These are phyloP conservation scores for Callorhinus ursinus DNA, from an alignment of 2,113 vertebrate genomes.

Conservation along the genomic window DNA sequence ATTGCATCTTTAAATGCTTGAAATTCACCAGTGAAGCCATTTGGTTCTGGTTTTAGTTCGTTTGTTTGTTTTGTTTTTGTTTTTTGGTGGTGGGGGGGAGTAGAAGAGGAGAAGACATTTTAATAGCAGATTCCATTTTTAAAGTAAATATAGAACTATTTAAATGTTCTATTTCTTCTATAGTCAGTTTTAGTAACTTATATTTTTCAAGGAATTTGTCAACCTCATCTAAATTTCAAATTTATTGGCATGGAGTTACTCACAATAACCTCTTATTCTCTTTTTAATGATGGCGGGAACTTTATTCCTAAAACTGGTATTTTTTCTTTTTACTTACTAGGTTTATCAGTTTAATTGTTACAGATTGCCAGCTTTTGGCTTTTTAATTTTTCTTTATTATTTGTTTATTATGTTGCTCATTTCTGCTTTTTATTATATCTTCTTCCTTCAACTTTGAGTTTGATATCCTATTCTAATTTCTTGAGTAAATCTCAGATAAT, in stretches of 20 bases:
- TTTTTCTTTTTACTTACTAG: not conserved
- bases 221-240: slow-evolving; percentile 1
- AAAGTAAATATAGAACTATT: not conserved
- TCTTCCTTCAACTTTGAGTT: slow-evolving; percentile 51
- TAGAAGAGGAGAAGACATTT: not conserved
- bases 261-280: not conserved
- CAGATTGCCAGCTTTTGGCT: not conserved
- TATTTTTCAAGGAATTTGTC: slow-evolving; percentile 5
- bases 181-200: not conserved
- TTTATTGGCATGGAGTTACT: not conserved
- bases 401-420: slow-evolving; percentile 21
- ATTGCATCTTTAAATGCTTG: slow-evolving; percentile 1
- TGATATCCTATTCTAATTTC: not conserved
- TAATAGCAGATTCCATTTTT: not conserved
- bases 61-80: not conserved
- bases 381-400: slow-evolving; percentile 9
- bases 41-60: not conserved
- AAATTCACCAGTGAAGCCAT: not conserved
- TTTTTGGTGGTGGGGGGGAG: not conserved
- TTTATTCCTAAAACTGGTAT: not conserved
- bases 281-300: slow-evolving; percentile 13
- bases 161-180: slow-evolving; percentile 43
- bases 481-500: slow-evolving; percentile 11
- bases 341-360: not conserved
- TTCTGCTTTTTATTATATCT: slow-evolving; percentile 24